These are phyloP conservation scores for Sesamia inferens DNA, from an alignment of 2,888 invertebrate species.

Conservation along the genomic window DNA sequence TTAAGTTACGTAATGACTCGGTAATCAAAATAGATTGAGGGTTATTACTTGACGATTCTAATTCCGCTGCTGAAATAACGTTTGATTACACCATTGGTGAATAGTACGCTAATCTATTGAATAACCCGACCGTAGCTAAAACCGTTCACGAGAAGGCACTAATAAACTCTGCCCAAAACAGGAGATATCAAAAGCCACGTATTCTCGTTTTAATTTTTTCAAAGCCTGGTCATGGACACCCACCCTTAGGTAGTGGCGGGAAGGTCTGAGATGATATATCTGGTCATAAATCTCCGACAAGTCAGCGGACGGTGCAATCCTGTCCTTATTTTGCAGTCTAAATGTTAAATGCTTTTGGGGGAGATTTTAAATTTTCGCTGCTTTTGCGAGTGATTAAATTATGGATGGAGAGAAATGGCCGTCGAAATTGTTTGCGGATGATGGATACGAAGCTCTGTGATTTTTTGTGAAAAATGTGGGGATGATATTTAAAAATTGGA, in stretches of 20 bases:
- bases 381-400: slow-evolving; percentile 52
- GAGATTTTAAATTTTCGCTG: slow-evolving; percentile 57
- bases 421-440: slow-evolving; percentile 52
- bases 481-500: slow-evolving; percentile 23
- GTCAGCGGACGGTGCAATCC: slow-evolving; percentile 66
- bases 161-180: slow-evolving; percentile 15
- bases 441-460: slow-evolving; percentile 49
- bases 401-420: slow-evolving; percentile 49
- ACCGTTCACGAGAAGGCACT: not conserved
- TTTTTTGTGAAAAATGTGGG: slow-evolving; percentile 37
- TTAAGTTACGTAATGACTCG: slow-evolving; percentile 38
- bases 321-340: slow-evolving; percentile 61
- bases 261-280: slow-evolving; percentile 82
- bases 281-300: slow-evolving; percentile 82
- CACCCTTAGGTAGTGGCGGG: slow-evolving; percentile 55
- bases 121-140: not conserved
- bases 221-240: slow-evolving; percentile 32
- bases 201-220: slow-evolving; percentile 57
- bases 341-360: slow-evolving; percentile 60
- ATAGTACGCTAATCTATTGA: slow-evolving; percentile 24
- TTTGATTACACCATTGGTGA: slow-evolving; percentile 27
- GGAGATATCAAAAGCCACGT: slow-evolving; percentile 32
- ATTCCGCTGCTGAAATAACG: slow-evolving; percentile 19
- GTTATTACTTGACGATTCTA: slow-evolving; percentile 40
- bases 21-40: slow-evolving; percentile 37